These are phyloP conservation scores for Heliconius eleuchia DNA, from an alignment of 1,140 invertebrate genomes.

Conservation along the genomic window DNA sequence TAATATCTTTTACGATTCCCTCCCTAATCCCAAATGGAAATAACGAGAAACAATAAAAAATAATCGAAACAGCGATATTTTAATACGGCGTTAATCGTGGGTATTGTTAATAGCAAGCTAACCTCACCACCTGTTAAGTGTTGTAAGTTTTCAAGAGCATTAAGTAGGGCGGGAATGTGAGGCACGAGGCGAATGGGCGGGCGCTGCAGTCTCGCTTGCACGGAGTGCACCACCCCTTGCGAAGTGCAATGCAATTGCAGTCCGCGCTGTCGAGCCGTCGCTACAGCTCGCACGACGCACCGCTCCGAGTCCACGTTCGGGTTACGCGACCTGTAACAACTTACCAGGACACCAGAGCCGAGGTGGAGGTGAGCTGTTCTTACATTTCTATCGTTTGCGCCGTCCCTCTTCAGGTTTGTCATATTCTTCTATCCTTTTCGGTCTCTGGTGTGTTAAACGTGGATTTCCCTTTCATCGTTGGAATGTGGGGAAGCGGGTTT, in stretches of 20 bases:
- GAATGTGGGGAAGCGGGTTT: constrained; percentile 79
- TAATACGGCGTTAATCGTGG: constrained; percentile 25
- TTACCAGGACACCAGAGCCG: constrained; percentile 68
- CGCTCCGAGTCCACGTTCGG: constrained; percentile 46
- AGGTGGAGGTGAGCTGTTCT: constrained; percentile 68
- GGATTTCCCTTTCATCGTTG: constrained; percentile 78
- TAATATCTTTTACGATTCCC: background rate
- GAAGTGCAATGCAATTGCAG: constrained; percentile 69
- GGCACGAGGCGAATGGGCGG: constrained; percentile 76
- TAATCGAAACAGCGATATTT: background rate
- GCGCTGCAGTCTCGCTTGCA: constrained; percentile 77
- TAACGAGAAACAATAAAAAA: background rate
- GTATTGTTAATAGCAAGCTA: constrained; percentile 30
- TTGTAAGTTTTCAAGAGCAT: constrained; percentile 67
- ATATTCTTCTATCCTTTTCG: constrained; percentile 62
- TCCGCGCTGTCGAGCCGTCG: constrained; percentile 62
- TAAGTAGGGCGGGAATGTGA: constrained; percentile 79
- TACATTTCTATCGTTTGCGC: constrained; percentile 58
- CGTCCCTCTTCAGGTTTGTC: constrained; percentile 51
- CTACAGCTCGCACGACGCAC: constrained; percentile 60
- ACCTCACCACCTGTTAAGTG: constrained; percentile 55
- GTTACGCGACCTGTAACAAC: constrained; percentile 75
- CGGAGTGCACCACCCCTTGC: constrained; percentile 73
- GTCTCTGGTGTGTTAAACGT: constrained; percentile 46
- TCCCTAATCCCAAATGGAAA: background rate